These are phyloP conservation scores for Holocentrus rufus DNA, from an alignment of 2,797 vertebrate species.

Conservation along the genomic window DNA sequence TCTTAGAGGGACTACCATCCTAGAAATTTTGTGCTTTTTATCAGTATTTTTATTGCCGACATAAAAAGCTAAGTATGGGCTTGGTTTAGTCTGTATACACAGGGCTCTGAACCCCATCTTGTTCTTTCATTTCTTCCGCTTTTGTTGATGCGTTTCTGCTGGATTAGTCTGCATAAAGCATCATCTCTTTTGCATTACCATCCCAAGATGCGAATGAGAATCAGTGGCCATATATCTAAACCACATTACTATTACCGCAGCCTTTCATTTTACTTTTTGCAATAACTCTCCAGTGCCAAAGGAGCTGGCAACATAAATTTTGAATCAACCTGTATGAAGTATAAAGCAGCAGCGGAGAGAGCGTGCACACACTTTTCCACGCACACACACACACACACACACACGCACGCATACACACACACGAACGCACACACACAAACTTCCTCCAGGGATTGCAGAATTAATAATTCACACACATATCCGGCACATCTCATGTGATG, in stretches of 20 bases:
- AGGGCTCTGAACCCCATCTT: constrained; percentile 27
- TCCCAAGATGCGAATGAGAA: constrained; percentile 32
- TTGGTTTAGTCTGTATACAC: constrained; percentile 17
- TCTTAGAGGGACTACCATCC: not conserved
- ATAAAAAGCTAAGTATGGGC: constrained; percentile 24
- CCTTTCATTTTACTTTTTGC: constrained; percentile 61
- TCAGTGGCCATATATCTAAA: constrained; percentile 44
- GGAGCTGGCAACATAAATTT: constrained; percentile 71
- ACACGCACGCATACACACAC: constrained; percentile 16
- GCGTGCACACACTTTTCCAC: constrained; percentile 2
- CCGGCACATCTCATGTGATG: constrained; percentile 66
- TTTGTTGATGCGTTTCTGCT: constrained; percentile 37
- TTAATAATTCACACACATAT: constrained; percentile 79
- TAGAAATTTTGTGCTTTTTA: constrained; percentile 4
- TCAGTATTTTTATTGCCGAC: constrained; percentile 15
- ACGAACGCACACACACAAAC: constrained; percentile 37
- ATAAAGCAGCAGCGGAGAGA: constrained; percentile 46
- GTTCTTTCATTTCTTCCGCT: constrained; percentile 20
- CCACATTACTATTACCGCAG: constrained; percentile 47
- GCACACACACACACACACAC: not conserved
- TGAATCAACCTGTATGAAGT: constrained; percentile 76
- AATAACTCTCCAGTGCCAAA: constrained; percentile 71
- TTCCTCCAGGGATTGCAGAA: constrained; percentile 58
- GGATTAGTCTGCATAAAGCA: constrained; percentile 54
- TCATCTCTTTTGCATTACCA: constrained; percentile 48